Evolutionary conservation across 2,888 invertebrate species (phyloP), one percentile per base, ranked within the genome.

Genomic region (Stenichneumon culpator): DNA sequence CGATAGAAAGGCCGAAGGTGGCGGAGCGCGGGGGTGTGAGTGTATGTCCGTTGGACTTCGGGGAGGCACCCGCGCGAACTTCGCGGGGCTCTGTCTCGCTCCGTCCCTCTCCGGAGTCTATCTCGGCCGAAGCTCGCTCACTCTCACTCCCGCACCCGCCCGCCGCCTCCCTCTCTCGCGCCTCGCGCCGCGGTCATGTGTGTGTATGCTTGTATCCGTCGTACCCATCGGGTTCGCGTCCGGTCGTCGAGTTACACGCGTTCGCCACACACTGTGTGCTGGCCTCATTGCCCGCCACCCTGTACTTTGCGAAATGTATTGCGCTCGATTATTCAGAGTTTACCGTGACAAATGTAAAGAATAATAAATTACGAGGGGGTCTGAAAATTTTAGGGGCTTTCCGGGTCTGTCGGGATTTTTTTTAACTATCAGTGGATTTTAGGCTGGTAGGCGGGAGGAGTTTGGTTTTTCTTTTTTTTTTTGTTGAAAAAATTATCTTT

Each of bases 1-100:
- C 93, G 92, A 93, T 93, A 93, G 91, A 89, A 92, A 93, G 93
- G 93, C 92, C 91, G 93, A 92, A 93, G 93, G 93, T 85, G 85
- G 78, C 73, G 82, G 83, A 69, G 86, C 75, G 86, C 69, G 84
- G 75, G 86, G 73, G 69, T 79, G 74, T 74, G 83, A 69, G 84
- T 86, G 80, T 84, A 86, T 92, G 91, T 90, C 91, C 91, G 91
- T 91, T 91, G 90, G 90, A 91, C 89, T 90, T 89, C 88, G 89
- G 88, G 79, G 84, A 84, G 83, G 81, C 79, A 79, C 79, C 52
- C 73, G 60, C 82, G 72, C 79, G 19, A 65, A 39, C 47, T 3
- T 47, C 65, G 60, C 79, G 63, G 67, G 52, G 68, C 36, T 65
- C 47, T 79, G 50, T 74, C 68, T 79, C 75, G 44, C 67, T 79